These are phyloP conservation scores for Macroramphosus scolopax DNA, from an alignment of 2,797 vertebrate species.

Conservation along the genomic window DNA sequence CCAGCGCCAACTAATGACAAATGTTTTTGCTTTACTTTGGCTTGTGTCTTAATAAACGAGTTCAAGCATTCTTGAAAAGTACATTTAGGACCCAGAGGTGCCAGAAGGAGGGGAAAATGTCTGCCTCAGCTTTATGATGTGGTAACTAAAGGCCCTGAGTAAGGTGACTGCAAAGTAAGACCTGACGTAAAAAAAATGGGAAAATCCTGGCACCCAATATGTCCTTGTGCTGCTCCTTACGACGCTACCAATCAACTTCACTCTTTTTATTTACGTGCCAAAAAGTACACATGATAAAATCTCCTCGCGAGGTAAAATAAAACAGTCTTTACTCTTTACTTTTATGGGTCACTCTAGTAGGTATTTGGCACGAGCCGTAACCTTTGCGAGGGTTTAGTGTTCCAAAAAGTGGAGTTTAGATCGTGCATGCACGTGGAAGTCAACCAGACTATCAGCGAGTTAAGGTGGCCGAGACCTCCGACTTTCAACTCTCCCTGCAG, in stretches of 20 bases:
- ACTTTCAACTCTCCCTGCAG: constrained; percentile 1
- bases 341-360: constrained; percentile 64
- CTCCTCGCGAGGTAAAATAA: constrained; percentile 59
- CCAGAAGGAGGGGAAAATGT: constrained; percentile 85
- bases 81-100: constrained; percentile 89
- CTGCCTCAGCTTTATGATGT: constrained; percentile 88
- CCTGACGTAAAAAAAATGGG: constrained; percentile 46
- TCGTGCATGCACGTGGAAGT: constrained; percentile 33
- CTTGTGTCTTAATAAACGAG: constrained; percentile 70
- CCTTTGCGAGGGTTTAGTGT: constrained; percentile 36
- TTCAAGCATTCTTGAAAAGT: constrained; percentile 78
- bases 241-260: constrained; percentile 60
- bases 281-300: constrained; percentile 73
- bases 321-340: constrained; percentile 61
- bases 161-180: constrained; percentile 79
- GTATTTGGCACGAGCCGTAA: constrained; percentile 51
- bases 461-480: constrained; percentile 28
- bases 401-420: constrained; percentile 38
- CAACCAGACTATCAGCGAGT: constrained; percentile 34
- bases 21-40: constrained; percentile 71
- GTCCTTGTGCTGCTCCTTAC: constrained; percentile 66
- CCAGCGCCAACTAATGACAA: constrained; percentile 64
- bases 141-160: constrained; percentile 80
- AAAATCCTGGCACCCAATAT: constrained; percentile 62
- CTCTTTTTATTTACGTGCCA: constrained; percentile 70